Base-by-base conservation (phyloP, 1,140 invertebrate genomes). In the Drosophila triauraria region DNA sequence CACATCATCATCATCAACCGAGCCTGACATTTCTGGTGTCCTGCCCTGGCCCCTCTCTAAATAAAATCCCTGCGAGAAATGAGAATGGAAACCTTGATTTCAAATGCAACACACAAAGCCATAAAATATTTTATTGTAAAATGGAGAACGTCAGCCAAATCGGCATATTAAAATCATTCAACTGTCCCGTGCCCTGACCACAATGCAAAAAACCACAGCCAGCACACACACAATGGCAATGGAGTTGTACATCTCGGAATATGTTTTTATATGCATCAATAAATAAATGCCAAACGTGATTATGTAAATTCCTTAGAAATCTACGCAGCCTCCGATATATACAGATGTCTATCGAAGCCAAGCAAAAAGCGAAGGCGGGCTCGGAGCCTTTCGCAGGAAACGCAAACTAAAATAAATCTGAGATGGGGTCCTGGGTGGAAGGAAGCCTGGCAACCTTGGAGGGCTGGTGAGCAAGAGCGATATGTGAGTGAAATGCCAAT, bases 241-340 rank as follows among this genome's bases (percentile, higher is more conserved):
- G 42, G 13, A 27, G 9, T 17, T 32, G 3, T 17, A 53, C 30
- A 82, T 76, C 50, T 75, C 51, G 71, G 75, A 80, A 80, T 84
- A 80, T 88, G 65, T 82, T 86, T 79, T 79, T 78, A 56, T 78
- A 86, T 85, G 86, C 85, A 82, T 90, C 85, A 90, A 90, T 90
- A 91, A 90, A 90, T 85, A 90, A 90, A 90, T 90, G 86, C 82
- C 85, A 82, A 82, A 91, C 86, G 85, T 90, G 85, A 90, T 90
- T 90, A 88, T 88, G 85, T 85, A 88, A 88, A 88, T 88, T 82
- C 75, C 59, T 84, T 82, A 76, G 85, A 85, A 88, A 80, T 87
- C 77, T 77, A 70, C 72, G 63, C 69, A 72, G 69, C 67, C 27
- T 50, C 5, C 32, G 15, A 27, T 38, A 35, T 38, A 54, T 54